These are phyloP conservation scores for Drosophila fulvimacula DNA, from an alignment of 2,888 invertebrate species.

Conservation along the genomic window DNA sequence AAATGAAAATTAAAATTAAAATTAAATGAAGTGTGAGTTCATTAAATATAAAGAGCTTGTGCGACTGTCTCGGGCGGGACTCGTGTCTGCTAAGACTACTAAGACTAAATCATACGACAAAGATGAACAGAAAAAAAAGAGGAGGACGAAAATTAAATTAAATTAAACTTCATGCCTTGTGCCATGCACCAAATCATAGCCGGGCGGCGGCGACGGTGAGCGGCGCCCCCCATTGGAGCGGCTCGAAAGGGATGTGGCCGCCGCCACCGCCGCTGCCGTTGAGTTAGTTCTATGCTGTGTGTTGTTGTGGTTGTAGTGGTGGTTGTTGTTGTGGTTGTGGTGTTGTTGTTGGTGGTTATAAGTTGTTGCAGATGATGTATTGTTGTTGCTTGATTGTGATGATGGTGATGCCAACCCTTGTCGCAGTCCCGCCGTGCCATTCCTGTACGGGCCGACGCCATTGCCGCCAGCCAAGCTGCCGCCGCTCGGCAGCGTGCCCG, in stretches of 20 bases:
- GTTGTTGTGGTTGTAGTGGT: constrained; percentile 71
- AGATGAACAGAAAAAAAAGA: constrained; percentile 52
- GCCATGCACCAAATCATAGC: constrained; percentile 86
- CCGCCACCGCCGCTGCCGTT: constrained; percentile 68
- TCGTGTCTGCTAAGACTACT: constrained; percentile 9
- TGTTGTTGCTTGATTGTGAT: constrained; percentile 76
- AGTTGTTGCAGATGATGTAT: constrained; percentile 67
- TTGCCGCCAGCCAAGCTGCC: constrained; percentile 74
- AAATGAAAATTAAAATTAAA: background rate
- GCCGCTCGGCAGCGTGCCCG: constrained; percentile 71
- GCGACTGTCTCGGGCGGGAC: constrained; percentile 13
- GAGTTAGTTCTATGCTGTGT: constrained; percentile 82
- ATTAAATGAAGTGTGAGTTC: constrained; percentile 2
- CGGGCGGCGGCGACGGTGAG: constrained; percentile 85
- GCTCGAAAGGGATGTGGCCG: constrained; percentile 51
- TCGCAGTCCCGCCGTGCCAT: constrained; percentile 83
- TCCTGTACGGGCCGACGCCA: constrained; percentile 74
- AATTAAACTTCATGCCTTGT: constrained; percentile 85
- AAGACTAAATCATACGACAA: constrained; percentile 30
- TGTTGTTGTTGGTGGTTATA: constrained; percentile 56
- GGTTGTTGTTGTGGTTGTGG: constrained; percentile 61
- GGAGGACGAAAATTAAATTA: constrained; percentile 44
- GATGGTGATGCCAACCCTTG: constrained; percentile 84
- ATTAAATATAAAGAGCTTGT: background rate
- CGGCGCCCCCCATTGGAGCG: constrained; percentile 74